Percentiles rank a stretch among this genome's conserved stretches.
Conservation (phyloP, 2,113 vertebrate species). For the Ifrita kowaldi region DNA sequence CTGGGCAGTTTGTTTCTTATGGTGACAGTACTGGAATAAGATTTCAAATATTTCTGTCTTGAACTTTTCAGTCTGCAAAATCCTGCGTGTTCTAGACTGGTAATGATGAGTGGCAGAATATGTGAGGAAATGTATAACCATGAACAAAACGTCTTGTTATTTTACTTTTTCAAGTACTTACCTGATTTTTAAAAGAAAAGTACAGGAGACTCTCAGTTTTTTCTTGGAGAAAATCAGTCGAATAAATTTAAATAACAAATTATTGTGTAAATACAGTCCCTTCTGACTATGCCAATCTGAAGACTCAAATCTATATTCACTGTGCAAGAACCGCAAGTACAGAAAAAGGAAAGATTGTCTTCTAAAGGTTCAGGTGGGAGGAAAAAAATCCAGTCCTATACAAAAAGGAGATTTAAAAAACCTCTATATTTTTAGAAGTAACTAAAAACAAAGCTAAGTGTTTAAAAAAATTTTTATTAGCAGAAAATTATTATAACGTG, state of each 20-base stretch:
- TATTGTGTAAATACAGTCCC: neutral
- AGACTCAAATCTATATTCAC: neutral
- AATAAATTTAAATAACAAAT: neutral
- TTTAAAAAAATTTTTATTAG: neutral
- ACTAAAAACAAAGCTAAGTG: neutral
- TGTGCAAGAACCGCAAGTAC: neutral
- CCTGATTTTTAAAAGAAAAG: neutral
- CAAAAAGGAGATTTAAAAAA: neutral
- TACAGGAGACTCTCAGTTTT: neutral
- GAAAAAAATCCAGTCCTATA: neutral
- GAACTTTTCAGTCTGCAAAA: neutral
- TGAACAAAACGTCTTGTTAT: accelerated
- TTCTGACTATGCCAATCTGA: neutral
- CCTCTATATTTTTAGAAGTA: neutral
- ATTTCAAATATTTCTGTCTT: neutral
- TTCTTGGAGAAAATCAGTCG: neutral
- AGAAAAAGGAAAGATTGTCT: neutral
- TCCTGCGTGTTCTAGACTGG: accelerated
- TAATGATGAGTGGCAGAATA: neutral
- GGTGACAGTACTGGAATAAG: neutral
- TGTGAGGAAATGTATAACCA: neutral
- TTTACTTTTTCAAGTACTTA: neutral
- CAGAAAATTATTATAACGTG: neutral
- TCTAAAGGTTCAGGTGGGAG: neutral
- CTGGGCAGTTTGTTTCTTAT: neutral